Base-by-base conservation (phyloP, 23 tunicate genomes). In the Pegea sp. region DNA sequence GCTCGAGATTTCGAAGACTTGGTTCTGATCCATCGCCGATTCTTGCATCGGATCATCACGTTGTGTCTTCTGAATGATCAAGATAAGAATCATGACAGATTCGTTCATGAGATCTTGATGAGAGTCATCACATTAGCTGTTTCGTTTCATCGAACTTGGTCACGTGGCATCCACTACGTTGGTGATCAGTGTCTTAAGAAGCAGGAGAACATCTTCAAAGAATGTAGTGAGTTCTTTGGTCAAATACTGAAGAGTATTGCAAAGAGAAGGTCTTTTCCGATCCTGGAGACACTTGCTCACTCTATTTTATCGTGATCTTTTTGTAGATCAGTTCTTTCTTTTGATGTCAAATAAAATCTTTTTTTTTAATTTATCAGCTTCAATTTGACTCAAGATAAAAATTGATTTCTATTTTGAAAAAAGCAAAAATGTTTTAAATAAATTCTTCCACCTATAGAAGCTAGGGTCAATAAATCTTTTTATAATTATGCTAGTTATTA, bases 161-260 rank as follows among this genome's bases (percentile, higher is more conserved):
- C 11, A 16, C 46, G 46, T 38, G 46, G 46, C 16, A 8, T 11
- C 46, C 46, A 38, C 16, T 11, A 8, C 13, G 46, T 38, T 38
- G 46, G 16, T 38, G 46, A 4, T 30, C 27, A 48, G 38, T 57
- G 33, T 20, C 42, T 77, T 49, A 51, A 52, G 33, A 77, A 63
- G 53, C 57, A 42, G 11, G 90, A 77, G 57, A 29, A 71, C 1
- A 61, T 64, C 24, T 80, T 74, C 54, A 77, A 80, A 24, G 93
- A 80, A 56, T 80, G 81, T 54, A 80, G 93, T 61, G 93, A 71
- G 42, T 80, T 80, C 42, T 46, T 80, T 22, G 80, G 75, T 2
- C 54, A 65, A 1, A 71, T 80, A 54, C 57, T 80, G 59, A 60
- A 61, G 38, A 66, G 70, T 2, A 49, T 80, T 28, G 74, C 77